Conservation (phyloP, 2,797 vertebrate species). For the Sebastiscus albofasciatus region DNA sequence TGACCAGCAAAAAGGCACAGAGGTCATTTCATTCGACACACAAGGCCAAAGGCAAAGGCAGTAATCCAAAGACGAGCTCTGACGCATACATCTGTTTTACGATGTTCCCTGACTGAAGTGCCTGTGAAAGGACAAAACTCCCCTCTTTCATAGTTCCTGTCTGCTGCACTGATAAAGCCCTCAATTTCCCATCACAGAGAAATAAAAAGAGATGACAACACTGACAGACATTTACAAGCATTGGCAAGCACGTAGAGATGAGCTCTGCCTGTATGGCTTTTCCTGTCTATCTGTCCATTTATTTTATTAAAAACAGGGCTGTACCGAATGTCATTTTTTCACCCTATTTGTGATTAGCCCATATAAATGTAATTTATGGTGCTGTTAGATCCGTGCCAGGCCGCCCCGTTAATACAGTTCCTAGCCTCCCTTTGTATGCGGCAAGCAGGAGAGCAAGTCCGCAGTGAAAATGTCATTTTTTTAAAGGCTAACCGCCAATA, state of each 20-base stretch:
- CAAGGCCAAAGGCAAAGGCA: not conserved
- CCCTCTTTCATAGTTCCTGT: not conserved
- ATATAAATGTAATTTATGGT: not conserved
- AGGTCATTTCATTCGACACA: not conserved
- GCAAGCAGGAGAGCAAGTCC: not conserved
- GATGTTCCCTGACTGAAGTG: not conserved
- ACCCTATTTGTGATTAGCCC: no score
- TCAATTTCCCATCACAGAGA: conserved; percentile 26
- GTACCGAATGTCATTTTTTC: not conserved
- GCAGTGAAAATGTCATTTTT: not conserved
- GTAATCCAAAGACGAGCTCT: not conserved
- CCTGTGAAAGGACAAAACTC: not conserved
- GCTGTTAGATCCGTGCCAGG: not conserved
- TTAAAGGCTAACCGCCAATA: not conserved
- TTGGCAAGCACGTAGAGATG: not conserved
- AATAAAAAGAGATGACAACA: conserved; percentile 11
- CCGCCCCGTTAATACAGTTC: not conserved
- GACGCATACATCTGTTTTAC: not conserved
- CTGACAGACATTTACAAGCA: conserved; percentile 15
- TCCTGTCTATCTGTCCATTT: not conserved
- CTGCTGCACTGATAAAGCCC: conserved; percentile 25
- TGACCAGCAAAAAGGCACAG: not conserved
- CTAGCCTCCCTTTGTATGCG: not conserved
- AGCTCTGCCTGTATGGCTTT: not conserved
- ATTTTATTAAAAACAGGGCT: not conserved